Conservation (phyloP, 2,797 vertebrate genomes). For the Oreochromis grahami region DNA sequence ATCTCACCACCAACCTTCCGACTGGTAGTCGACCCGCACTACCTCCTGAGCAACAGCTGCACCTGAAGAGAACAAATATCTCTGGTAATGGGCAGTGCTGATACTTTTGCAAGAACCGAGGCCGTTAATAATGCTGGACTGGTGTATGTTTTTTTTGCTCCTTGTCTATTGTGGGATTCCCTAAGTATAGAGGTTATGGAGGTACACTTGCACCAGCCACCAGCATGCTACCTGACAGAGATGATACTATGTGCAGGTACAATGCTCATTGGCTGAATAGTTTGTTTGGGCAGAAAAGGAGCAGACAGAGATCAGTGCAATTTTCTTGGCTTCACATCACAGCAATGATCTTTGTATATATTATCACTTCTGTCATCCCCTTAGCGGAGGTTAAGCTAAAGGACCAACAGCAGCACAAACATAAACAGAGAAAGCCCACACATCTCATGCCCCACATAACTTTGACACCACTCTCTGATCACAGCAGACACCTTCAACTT, state of each 20-base stretch:
- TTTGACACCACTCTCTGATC: neutral
- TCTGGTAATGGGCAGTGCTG: neutral
- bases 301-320: neutral
- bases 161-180: neutral
- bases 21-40: neutral
- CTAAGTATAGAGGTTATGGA: neutral
- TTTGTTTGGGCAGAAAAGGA: neutral
- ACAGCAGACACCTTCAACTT: neutral
- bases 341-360: neutral
- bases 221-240: neutral
- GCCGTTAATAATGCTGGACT: neutral
- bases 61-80: neutral
- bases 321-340: neutral
- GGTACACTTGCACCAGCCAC: neutral
- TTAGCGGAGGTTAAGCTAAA: neutral
- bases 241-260: neutral
- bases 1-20: neutral
- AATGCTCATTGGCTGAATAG: neutral
- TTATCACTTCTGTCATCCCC: neutral
- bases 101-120: neutral
- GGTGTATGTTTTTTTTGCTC: neutral
- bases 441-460: neutral
- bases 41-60: accelerated
- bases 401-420: neutral
- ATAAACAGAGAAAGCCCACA: neutral